Evolutionary conservation across 2,113 vertebrate species (phyloP).

Genomic region (Pachypanchax playfairii): DNA sequence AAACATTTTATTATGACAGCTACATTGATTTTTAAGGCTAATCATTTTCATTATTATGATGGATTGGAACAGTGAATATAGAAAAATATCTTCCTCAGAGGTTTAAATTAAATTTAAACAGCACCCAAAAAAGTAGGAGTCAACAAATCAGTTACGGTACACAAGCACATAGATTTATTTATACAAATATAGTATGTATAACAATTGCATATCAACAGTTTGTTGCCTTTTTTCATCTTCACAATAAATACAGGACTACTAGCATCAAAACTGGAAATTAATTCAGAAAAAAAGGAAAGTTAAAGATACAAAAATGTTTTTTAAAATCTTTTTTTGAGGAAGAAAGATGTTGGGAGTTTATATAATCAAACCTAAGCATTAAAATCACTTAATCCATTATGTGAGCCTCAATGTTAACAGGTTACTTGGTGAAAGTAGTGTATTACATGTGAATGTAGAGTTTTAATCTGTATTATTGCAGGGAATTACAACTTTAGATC

Average conservation of each 20-base stretch:
- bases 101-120: no score
- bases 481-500: slow-evolving; percentile 6
- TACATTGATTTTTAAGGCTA: no score
- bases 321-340: slow-evolving; percentile 19
- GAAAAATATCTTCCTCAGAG: no score
- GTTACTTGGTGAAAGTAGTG: slow-evolving; percentile 3
- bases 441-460: background rate
- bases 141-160: slow-evolving; percentile 59
- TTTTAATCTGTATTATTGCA: slow-evolving; percentile 7
- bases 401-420: slow-evolving; percentile 2
- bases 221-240: slow-evolving; percentile 66
- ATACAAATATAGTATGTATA: slow-evolving; percentile 87
- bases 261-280: slow-evolving; percentile 76
- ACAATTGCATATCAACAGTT: slow-evolving; percentile 84
- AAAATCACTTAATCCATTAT: slow-evolving; percentile 4
- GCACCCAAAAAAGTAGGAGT: background rate
- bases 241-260: slow-evolving; percentile 70
- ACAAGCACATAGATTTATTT: slow-evolving; percentile 84
- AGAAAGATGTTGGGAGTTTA: slow-evolving; percentile 32
- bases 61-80: no score
- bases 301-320: slow-evolving; percentile 75
- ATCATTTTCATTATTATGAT: no score
- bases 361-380: slow-evolving; percentile 13
- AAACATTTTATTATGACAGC: no score
- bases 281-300: slow-evolving; percentile 75